Conservation (phyloP, 2,797 vertebrate species). For the Brachymystax lenok region DNA sequence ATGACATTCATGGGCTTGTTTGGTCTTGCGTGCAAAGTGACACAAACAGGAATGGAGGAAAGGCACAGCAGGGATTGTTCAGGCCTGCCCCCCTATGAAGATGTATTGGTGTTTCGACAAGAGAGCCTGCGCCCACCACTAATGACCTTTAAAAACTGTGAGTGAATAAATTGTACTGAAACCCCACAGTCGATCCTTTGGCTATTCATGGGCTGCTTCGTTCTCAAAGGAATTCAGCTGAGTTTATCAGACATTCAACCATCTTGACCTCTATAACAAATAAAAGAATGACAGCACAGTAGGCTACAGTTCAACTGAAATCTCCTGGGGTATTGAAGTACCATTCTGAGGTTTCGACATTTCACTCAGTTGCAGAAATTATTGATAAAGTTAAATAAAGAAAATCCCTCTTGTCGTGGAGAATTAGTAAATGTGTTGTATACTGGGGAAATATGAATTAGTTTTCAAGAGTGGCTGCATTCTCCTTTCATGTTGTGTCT, state of each 20-base stretch:
- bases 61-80: slow-evolving; percentile 58
- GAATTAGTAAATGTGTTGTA: background rate
- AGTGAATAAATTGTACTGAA: slow-evolving; percentile 66
- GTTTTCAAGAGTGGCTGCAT: slow-evolving; percentile 10
- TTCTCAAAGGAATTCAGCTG: slow-evolving; percentile 52
- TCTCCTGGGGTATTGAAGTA: background rate
- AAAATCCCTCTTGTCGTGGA: too few relatives aligned
- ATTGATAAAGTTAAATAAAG: too few relatives aligned
- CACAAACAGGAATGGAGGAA: slow-evolving; percentile 53
- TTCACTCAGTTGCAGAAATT: too few relatives aligned
- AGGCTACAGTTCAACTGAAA: background rate
- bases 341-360: too few relatives aligned
- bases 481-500: slow-evolving; percentile 17
- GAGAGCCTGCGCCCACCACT: slow-evolving; percentile 65
- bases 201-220: slow-evolving; percentile 56
- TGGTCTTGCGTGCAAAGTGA: slow-evolving; percentile 57
- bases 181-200: slow-evolving; percentile 53
- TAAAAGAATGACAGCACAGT: slow-evolving; percentile 22
- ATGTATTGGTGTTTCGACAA: slow-evolving; percentile 71
- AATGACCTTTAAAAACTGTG: slow-evolving; percentile 77
- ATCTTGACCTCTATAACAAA: slow-evolving; percentile 35
- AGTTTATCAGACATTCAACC: slow-evolving; percentile 67
- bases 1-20: slow-evolving; percentile 59
- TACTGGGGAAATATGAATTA: background rate
- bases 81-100: slow-evolving; percentile 59